These are phyloP conservation scores for Fistularia tabacaria DNA, from an alignment of 2,797 vertebrate genomes.

Conservation along the genomic window DNA sequence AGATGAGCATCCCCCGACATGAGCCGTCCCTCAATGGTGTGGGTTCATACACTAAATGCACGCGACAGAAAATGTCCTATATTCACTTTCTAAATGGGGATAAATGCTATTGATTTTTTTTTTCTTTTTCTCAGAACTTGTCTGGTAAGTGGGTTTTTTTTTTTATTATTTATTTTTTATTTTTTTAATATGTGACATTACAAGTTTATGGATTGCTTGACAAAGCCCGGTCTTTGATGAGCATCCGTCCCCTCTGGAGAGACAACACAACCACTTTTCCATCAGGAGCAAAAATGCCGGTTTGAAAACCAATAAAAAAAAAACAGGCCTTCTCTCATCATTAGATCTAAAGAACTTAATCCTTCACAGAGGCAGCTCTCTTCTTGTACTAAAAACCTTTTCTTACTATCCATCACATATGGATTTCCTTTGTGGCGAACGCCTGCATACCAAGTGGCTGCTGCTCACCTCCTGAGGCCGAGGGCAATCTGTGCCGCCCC, in stretches of 20 bases:
- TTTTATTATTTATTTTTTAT: too few species aligned
- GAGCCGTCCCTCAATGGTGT: constrained; percentile 25
- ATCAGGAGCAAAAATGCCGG: constrained; percentile 58
- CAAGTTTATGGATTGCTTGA: constrained; percentile 64
- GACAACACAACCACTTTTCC: constrained; percentile 41
- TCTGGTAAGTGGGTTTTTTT: constrained; percentile 24
- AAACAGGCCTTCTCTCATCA: constrained; percentile 58
- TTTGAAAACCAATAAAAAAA: constrained; percentile 68
- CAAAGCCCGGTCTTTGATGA: constrained; percentile 70
- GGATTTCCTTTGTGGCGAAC: constrained; percentile 42
- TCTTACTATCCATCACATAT: constrained; percentile 50
- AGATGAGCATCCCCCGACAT: constrained; percentile 38
- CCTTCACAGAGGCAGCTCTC: constrained; percentile 47
- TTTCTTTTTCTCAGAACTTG: constrained; percentile 34
- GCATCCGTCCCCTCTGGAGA: constrained; percentile 62
- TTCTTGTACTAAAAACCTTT: constrained; percentile 44
- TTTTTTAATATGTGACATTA: constrained; percentile 40
- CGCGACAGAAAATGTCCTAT: constrained; percentile 26
- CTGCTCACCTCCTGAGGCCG: constrained; percentile 31
- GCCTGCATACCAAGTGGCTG: constrained; percentile 46
- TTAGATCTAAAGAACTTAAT: constrained; percentile 71
- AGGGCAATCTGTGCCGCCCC: constrained; percentile 18
- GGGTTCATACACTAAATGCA: constrained; percentile 15
- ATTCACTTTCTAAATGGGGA: constrained; percentile 45
- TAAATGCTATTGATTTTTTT: constrained; percentile 58